Conservation (phyloP, 2,113 vertebrate genomes). For the Grammatotria lemairii region DNA sequence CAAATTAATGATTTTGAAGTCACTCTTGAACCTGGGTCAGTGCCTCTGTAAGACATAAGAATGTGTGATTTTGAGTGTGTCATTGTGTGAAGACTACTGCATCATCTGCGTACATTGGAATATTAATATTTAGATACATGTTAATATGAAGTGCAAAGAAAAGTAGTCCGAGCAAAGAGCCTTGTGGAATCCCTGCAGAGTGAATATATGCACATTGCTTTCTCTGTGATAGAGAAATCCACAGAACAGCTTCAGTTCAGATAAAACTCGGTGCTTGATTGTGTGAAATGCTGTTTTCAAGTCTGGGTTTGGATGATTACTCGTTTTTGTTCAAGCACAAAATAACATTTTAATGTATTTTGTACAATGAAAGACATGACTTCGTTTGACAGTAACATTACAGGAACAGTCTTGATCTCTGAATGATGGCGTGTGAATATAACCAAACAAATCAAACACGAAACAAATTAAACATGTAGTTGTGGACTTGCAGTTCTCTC, state of each 20-base stretch:
- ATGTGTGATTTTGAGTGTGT: neutral
- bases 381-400: accelerated
- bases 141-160: neutral
- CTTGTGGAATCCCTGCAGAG: neutral
- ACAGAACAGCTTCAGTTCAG: neutral
- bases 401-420: neutral
- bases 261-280: neutral
- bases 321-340: neutral
- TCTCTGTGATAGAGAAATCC: neutral
- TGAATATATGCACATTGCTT: neutral
- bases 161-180: neutral
- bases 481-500: neutral
- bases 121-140: neutral
- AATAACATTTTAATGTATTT: neutral
- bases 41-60: neutral
- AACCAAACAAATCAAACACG: neutral
- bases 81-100: neutral
- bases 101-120: accelerated
- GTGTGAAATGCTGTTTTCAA: neutral
- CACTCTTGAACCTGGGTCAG: neutral
- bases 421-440: neutral
- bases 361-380: neutral
- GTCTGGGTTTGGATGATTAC: neutral
- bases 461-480: neutral
- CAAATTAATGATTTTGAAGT: neutral